These are phyloP conservation scores for Paramormyrops hopkinsi DNA, from an alignment of 2,797 vertebrate species.

Conservation along the genomic window DNA sequence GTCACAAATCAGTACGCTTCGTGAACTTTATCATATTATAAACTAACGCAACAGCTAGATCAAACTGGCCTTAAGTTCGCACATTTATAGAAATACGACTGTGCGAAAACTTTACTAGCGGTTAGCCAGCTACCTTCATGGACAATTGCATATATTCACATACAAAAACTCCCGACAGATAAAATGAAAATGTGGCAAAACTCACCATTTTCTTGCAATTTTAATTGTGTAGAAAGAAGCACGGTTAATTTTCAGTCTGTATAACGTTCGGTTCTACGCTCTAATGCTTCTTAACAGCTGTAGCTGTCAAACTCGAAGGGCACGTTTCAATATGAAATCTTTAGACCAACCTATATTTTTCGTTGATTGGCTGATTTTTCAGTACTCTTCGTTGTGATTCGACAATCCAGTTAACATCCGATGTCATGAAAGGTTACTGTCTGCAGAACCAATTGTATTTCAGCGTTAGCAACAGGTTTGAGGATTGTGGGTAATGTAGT, in stretches of 20 bases:
- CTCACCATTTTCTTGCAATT: background rate
- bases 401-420: background rate
- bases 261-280: background rate
- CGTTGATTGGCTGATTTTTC: background rate
- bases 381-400: slow-evolving; percentile 12
- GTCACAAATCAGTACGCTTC: background rate
- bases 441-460: background rate
- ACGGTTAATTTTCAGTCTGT: background rate
- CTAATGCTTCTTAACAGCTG: background rate
- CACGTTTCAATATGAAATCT: slow-evolving; percentile 8
- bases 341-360: background rate
- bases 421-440: background rate
- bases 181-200: background rate
- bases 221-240: background rate
- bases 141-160: background rate
- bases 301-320: background rate
- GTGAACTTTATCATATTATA: background rate
- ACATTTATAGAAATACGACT: background rate
- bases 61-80: background rate
- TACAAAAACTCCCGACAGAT: background rate
- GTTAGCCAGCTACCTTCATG: background rate
- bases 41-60: background rate
- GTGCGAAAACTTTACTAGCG: background rate
- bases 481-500: slow-evolving; percentile 19
- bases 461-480: background rate